These are phyloP conservation scores for Silurus meridionalis DNA, from an alignment of 2,113 vertebrate genomes.

Conservation along the genomic window DNA sequence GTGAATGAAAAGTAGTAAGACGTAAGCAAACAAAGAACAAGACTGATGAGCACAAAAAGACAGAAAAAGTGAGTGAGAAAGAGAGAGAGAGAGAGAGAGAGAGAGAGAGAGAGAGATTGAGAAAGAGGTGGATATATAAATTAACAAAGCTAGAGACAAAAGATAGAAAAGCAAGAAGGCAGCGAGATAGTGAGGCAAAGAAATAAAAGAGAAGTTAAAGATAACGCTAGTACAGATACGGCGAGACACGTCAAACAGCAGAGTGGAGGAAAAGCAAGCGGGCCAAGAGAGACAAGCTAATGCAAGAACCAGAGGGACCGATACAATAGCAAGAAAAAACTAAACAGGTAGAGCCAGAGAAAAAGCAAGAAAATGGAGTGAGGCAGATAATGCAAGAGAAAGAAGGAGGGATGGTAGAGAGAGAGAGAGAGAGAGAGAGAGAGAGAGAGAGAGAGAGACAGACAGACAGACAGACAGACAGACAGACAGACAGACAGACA, in stretches of 20 bases:
- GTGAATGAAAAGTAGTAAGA: neutral
- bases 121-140: neutral
- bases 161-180: neutral
- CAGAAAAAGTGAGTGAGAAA: neutral
- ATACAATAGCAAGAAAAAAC: neutral
- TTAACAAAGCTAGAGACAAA: neutral
- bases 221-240: neutral
- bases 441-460: neutral
- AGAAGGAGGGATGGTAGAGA: too few species aligned
- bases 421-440: neutral
- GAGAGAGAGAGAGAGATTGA: neutral
- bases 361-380: too few species aligned
- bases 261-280: neutral
- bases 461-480: neutral
- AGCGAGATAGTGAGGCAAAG: neutral
- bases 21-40: neutral
- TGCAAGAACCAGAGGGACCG: too few species aligned
- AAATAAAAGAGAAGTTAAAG: too few species aligned
- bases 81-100: neutral
- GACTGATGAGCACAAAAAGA: neutral
- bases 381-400: too few species aligned
- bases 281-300: too few species aligned
- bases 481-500: too few species aligned
- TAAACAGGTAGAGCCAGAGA: too few species aligned
- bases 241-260: neutral